Base-by-base conservation (phyloP, 2,797 vertebrate species). In the Botia almorhae region DNA sequence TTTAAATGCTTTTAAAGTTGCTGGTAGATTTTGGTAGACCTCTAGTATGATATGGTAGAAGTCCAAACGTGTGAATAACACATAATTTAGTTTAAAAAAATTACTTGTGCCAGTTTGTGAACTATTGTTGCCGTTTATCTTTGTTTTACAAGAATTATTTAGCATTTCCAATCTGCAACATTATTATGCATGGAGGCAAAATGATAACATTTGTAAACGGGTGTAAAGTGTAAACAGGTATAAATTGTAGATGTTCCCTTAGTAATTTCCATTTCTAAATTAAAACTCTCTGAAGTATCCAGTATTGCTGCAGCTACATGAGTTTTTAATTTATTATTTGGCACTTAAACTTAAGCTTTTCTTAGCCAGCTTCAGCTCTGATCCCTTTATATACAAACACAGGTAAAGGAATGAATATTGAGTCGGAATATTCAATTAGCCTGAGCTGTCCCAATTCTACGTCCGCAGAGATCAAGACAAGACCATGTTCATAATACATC, bases 241-340 rank as follows among this genome's bases (percentile, higher is more conserved):
- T 26, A 60, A 29, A 29, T 60, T 26, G 58, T 58, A 39, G 76
- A 46, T 33, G 26, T 23, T 43, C 74, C 29, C 51, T 50, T 73
- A 65, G 60, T 63, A 55, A 65, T 61, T 23, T 33, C 19, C 48
- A 16, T 19, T 61, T 51, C n/a, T 58, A 33, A 33, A 75, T 56
- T 39, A 74, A 63, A 58, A 46, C 23, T 48, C 56, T 46, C 76
- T 80, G 60, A 70, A 73, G 60, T 23, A 50, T 79, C 29, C 29
- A 53, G 60, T 64, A 85, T 84, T 83, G 78, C 80, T 81, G 69
- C 36, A 39, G 75, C 74, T 75, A 81, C 85, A 81, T 78, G 76
- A 84, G 80, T 74, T 63, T 82, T 82, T 87, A 80, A 85, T 83
- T 81, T 71, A 87, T 78, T 55, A 69, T 76, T 81, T 82, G 74